A percentile compares a stretch with the other conserved stretches of the same genome.
Evolutionary conservation across 2,888 invertebrate species (phyloP).

Genomic region (Nudaria mundana): DNA sequence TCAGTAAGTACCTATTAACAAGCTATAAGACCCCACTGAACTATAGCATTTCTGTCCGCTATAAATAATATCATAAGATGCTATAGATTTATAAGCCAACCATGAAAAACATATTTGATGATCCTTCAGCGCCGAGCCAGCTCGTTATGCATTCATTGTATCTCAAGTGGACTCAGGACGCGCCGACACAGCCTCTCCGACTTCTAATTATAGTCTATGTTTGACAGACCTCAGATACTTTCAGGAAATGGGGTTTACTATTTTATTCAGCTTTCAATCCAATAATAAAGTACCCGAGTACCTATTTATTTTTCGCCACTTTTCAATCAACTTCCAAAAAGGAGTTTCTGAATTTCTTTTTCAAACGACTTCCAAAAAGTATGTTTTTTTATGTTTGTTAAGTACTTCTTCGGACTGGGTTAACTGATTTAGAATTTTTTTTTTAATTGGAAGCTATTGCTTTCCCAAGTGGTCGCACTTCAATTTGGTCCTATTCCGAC

Average conservation of each 20-base stretch:
- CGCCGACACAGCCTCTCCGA: slow-evolving; percentile 29
- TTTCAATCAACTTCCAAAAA: no score
- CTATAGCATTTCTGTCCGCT: neutral
- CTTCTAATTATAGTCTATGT: slow-evolving; percentile 36
- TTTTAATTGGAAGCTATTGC: no score
- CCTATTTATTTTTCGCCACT: no score
- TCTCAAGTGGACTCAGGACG: slow-evolving; percentile 19
- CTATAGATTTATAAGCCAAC: slow-evolving; percentile 25
- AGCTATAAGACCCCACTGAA: neutral
- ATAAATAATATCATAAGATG: slow-evolving; percentile 4
- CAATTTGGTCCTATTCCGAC: no score
- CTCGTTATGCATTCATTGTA: slow-evolving; percentile 42
- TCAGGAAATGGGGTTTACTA: slow-evolving; percentile 8
- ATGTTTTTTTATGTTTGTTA: no score
- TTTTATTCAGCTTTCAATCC: no score
- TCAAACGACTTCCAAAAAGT: no score
- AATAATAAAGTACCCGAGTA: neutral
- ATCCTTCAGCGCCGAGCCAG: slow-evolving; percentile 17
- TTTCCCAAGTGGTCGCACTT: no score
- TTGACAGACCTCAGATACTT: slow-evolving; percentile 25
- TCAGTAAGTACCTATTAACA: no score
- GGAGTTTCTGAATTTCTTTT: no score
- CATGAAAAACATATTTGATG: slow-evolving; percentile 30
- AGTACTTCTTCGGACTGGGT: no score
- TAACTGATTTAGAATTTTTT: no score